Evolutionary conservation across 2,113 vertebrate genomes (phyloP).

Genomic region (Synchiropus splendidus): DNA sequence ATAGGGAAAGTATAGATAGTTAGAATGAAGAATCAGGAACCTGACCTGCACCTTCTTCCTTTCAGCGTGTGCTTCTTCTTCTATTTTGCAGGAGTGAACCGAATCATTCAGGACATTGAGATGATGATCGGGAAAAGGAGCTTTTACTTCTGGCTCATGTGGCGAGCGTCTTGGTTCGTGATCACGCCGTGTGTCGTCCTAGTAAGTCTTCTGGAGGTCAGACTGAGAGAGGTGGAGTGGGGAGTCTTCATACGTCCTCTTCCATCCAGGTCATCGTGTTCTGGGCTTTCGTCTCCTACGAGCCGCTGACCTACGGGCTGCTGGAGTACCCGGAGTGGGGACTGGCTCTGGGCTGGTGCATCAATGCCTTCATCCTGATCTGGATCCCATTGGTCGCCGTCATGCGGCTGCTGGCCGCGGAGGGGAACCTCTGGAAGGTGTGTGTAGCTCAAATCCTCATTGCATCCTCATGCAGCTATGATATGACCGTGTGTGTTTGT

Average conservation of each 20-base stretch:
- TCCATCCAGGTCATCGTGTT: slow-evolving; percentile 73
- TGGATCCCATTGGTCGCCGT: slow-evolving; percentile 82
- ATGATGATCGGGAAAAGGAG: slow-evolving; percentile 92
- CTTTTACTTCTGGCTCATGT: slow-evolving; percentile 86
- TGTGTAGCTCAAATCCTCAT: neutral
- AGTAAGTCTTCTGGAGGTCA: slow-evolving; percentile 57
- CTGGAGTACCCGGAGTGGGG: slow-evolving; percentile 79
- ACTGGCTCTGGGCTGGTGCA: slow-evolving; percentile 79
- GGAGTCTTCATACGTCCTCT: no score
- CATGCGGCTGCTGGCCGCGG: slow-evolving; percentile 64
- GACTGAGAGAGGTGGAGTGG: no score
- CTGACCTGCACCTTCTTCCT: no score
- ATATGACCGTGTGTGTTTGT: neutral
- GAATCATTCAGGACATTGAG: slow-evolving; percentile 86
- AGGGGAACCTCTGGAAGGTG: slow-evolving; percentile 75
- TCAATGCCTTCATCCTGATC: slow-evolving; percentile 75
- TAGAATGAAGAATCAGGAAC: no score
- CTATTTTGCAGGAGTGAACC: slow-evolving; percentile 73
- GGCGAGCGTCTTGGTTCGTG: slow-evolving; percentile 84
- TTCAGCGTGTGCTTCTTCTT: neutral
- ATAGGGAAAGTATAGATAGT: no score
- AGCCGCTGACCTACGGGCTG: slow-evolving; percentile 63
- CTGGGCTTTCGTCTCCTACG: slow-evolving; percentile 78
- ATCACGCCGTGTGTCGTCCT: slow-evolving; percentile 74
- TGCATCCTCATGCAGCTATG: neutral